Conservation (phyloP, 2,113 vertebrate species). For the Protobothrops mucrosquamatus region DNA sequence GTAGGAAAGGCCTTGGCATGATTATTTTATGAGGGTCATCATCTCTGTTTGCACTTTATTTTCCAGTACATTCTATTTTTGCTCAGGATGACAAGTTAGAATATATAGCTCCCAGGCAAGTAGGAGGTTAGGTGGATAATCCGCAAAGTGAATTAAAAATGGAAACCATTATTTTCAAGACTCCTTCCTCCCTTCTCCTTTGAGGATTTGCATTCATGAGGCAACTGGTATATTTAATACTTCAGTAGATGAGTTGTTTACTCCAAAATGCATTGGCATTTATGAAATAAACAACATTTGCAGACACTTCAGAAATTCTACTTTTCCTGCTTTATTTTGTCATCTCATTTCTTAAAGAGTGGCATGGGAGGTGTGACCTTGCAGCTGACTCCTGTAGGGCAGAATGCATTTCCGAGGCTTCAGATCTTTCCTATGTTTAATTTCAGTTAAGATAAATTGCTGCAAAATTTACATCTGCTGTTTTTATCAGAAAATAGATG, state of each 20-base stretch:
- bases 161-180: background rate
- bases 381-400: background rate
- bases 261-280: background rate
- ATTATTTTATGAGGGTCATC: conserved; percentile 9
- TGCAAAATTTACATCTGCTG: background rate
- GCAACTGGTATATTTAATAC: background rate
- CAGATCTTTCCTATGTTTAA: background rate
- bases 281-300: background rate
- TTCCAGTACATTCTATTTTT: background rate
- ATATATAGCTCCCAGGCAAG: background rate
- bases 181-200: background rate
- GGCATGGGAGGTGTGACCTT: background rate
- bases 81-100: background rate
- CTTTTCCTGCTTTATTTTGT: background rate
- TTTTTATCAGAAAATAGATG: background rate
- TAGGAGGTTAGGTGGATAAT: background rate
- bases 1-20: background rate
- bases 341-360: background rate
- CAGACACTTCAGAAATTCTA: background rate
- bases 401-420: background rate
- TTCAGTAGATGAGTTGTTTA: background rate
- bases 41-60: background rate
- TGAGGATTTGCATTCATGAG: background rate
- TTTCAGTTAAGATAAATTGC: background rate
- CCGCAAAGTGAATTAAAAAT: background rate